Conservation (phyloP, 2,113 vertebrate species). For the Vidua chalybeata region DNA sequence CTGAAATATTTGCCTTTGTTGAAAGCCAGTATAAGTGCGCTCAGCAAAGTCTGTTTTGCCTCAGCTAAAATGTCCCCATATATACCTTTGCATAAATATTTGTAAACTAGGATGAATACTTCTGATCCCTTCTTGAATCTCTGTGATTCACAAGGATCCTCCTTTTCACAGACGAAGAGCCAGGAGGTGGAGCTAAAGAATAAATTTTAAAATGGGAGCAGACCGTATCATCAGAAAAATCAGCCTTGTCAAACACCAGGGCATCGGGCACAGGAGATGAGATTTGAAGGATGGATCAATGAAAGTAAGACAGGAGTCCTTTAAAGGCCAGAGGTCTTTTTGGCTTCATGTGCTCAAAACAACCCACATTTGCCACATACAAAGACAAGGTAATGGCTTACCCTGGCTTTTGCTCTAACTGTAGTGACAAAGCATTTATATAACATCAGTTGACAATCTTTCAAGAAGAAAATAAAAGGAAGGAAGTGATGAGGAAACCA, state of each 20-base stretch:
- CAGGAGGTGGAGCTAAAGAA: slow-evolving; percentile 61
- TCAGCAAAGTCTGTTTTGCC: neutral
- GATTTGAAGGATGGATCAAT: neutral
- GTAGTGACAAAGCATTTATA: neutral
- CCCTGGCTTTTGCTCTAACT: neutral
- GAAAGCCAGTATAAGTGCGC: neutral
- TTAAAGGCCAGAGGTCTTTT: neutral
- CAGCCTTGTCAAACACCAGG: neutral
- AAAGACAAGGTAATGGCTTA: neutral
- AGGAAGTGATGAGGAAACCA: neutral
- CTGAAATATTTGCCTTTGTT: neutral
- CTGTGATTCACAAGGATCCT: neutral
- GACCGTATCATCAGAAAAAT: neutral
- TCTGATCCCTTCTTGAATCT: neutral
- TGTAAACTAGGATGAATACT: neutral
- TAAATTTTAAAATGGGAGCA: slow-evolving; percentile 19
- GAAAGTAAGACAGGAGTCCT: neutral
- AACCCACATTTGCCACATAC: neutral
- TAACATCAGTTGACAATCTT: neutral
- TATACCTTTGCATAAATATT: neutral
- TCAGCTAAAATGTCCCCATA: neutral
- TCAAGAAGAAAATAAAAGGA: neutral
- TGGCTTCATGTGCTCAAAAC: neutral
- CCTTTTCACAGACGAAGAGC: neutral
- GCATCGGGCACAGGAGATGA: neutral